These are phyloP conservation scores for Jaculus jaculus DNA, from an alignment of 2,113 vertebrate species.

Conservation along the genomic window DNA sequence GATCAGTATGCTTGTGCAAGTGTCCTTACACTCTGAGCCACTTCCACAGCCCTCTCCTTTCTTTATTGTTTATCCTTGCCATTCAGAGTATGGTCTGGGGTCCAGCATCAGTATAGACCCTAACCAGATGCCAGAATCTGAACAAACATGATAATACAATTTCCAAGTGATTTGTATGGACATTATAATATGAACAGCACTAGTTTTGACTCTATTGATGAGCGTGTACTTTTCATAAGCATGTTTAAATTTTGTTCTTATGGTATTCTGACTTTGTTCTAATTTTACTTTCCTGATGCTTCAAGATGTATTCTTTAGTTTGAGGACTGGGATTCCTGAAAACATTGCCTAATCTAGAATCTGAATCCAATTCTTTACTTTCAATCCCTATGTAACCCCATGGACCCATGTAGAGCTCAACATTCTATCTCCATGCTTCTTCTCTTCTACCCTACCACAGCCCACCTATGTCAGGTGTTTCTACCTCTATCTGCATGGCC, in stretches of 20 bases:
- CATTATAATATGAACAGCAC: slow-evolving; percentile 4
- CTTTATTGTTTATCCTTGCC: neutral
- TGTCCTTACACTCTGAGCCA: no score
- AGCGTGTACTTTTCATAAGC: neutral
- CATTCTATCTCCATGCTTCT: neutral
- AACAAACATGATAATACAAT: neutral
- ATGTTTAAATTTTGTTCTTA: neutral
- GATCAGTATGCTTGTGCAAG: no score
- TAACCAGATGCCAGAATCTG: neutral
- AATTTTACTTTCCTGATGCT: neutral
- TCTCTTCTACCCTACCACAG: no score
- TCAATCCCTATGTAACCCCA: neutral
- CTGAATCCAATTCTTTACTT: neutral
- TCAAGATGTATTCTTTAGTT: neutral
- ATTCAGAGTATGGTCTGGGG: neutral
- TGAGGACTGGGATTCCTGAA: neutral
- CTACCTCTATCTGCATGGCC: neutral
- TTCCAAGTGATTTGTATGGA: neutral
- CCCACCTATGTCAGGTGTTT: accelerated
- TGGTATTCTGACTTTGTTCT: neutral
- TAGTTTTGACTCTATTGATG: neutral
- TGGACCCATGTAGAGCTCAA: neutral
- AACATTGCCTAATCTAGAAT: neutral
- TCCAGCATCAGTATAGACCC: neutral
- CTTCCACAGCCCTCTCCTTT: neutral